Evolutionary conservation across 2,888 invertebrate species (phyloP).

Genomic region (Lasioglossum zephyrum): DNA sequence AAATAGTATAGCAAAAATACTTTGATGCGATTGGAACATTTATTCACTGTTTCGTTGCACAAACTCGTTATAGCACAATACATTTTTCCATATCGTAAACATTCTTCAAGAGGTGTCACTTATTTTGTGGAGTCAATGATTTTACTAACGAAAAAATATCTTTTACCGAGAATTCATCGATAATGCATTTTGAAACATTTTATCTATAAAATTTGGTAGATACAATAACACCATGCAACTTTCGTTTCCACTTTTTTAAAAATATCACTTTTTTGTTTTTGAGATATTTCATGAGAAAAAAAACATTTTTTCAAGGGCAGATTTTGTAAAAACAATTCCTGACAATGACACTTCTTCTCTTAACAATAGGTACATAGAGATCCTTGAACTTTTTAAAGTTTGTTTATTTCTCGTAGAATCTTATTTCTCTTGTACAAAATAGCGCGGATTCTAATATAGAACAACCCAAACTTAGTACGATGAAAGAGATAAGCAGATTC

Average conservation of each 20-base stretch:
- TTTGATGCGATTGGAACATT: neutral
- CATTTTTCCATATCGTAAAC: neutral
- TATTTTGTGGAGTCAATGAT: neutral
- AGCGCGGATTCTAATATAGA: neutral
- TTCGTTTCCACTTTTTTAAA: no score
- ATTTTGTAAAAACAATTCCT: neutral
- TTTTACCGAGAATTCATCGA: no score
- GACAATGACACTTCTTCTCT: neutral
- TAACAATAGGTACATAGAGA: neutral
- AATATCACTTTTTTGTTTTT: no score
- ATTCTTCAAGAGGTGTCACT: neutral
- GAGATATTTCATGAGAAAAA: no score
- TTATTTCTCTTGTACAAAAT: neutral
- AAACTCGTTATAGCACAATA: neutral
- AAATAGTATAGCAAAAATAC: neutral
- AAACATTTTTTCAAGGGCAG: no score
- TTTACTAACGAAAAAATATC: no score
- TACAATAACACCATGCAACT: no score
- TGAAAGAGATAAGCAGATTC: neutral
- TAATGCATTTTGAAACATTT: no score
- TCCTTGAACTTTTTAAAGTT: neutral
- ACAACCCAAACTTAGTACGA: neutral
- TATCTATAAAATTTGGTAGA: no score
- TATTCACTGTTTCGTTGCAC: neutral
- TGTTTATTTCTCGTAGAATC: neutral